Evolutionary conservation across 2,888 invertebrate genomes (phyloP).

Genomic region (Marronus borbonicus): DNA sequence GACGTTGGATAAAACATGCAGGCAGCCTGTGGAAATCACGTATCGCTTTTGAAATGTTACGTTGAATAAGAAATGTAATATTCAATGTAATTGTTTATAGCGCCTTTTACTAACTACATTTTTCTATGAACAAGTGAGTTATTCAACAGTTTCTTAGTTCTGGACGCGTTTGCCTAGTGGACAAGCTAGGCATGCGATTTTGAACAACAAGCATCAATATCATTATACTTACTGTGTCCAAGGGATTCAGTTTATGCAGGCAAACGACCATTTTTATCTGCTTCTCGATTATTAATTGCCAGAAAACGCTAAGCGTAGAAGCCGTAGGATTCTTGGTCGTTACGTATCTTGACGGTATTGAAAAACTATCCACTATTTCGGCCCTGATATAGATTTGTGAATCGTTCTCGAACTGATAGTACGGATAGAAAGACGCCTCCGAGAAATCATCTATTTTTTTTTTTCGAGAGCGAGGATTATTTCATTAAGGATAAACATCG

Average conservation of each 20-base stretch:
- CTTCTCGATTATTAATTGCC: slow-evolving; percentile 69
- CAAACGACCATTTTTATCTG: slow-evolving; percentile 67
- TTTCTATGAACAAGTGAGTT: too few relatives aligned
- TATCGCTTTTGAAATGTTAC: neutral
- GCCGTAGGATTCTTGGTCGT: slow-evolving; percentile 70
- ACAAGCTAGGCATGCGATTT: too few relatives aligned
- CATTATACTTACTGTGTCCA: slow-evolving; percentile 63
- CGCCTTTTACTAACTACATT: too few relatives aligned
- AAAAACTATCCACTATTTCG: slow-evolving; percentile 67
- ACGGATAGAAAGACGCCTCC: slow-evolving; percentile 66
- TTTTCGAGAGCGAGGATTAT: neutral
- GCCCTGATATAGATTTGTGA: slow-evolving; percentile 71
- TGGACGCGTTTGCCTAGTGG: too few relatives aligned
- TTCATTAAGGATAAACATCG: neutral
- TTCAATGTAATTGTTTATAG: too few relatives aligned
- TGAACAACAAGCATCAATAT: too few relatives aligned
- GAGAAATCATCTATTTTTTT: slow-evolving; percentile 61
- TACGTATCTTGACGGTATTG: slow-evolving; percentile 66
- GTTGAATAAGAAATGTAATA: neutral
- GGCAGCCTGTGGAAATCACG: neutral
- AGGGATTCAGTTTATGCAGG: slow-evolving; percentile 66
- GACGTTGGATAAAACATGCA: slow-evolving; percentile 57
- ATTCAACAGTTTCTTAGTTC: too few relatives aligned
- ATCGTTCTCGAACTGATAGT: slow-evolving; percentile 63
- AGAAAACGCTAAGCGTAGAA: slow-evolving; percentile 70